Base-by-base conservation (phyloP, 2,797 vertebrate genomes). In the Anguilla obscura region DNA sequence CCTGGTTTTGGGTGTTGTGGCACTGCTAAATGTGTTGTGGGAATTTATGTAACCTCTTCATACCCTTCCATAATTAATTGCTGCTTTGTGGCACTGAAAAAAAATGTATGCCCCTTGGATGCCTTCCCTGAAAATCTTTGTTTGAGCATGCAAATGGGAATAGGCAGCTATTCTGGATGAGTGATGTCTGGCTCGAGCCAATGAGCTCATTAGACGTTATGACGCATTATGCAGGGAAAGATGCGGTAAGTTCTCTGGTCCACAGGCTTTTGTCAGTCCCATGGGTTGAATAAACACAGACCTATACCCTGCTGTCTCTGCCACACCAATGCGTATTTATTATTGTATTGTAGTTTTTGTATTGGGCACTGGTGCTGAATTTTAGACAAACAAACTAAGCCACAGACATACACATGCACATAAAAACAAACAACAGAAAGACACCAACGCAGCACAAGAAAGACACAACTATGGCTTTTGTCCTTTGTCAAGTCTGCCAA, bases 261-360 rank as follows among this genome's bases (percentile, higher is more conserved):
- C 63, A n/a, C 8, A 0, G 60, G 60, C 60, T 63, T 18, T n/a
- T 18, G 6, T 21, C 69, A 74, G 30, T 74, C 69, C 69, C 69
- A 74, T 8, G 66, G 66, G 66, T 71, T 8, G 66, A 71, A 71
- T 71, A 71, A 71, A 71, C 66, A 71, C 66, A 30, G 66, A 74
- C 30, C 69, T 36, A 36, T 12, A 74, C 30, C 30, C 69, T 74
- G 69, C 69, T 16, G 10, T 74, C 69, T 36, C 69, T 74, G 30
- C 69, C 10, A 33, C 27, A 74, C 5, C 69, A 74, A 74, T 33
- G 30, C 10, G 12, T 36, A 74, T 74, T 74, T 36, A 74, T 74
- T 74, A 74, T 74, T 74, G 30, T 36, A 74, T 33, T 36, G 30
- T 36, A 74, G 69, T 30, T 36, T 74, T 74, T 36, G 69, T 33